These are phyloP conservation scores for Gymnopithys bicolor DNA, from an alignment of 2,797 vertebrate genomes.

Conservation along the genomic window DNA sequence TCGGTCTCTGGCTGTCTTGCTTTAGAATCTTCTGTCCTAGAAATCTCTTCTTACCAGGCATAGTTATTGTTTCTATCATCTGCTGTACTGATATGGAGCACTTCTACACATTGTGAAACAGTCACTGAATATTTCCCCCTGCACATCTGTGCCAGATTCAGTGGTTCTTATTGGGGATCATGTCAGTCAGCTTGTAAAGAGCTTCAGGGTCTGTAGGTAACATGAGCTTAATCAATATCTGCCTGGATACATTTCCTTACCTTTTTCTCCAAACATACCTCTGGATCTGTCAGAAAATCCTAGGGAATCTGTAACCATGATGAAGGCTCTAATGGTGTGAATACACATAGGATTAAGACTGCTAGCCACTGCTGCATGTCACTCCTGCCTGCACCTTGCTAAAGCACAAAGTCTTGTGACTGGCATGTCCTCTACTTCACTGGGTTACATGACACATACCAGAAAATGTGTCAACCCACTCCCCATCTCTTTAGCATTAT, in stretches of 20 bases:
- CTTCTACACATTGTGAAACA: not conserved
- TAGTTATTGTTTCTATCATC: not conserved
- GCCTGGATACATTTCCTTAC: not conserved
- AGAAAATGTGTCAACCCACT: constrained; percentile 65
- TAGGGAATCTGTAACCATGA: not conserved
- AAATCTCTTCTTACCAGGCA: not conserved
- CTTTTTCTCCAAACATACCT: not conserved
- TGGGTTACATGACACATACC: constrained; percentile 52
- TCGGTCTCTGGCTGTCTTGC: not conserved
- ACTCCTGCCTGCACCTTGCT: constrained; percentile 6
- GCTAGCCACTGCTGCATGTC: not conserved
- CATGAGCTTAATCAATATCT: not conserved
- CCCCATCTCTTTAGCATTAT: constrained; percentile 46
- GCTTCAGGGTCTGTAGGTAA: not conserved
- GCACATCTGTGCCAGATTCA: not conserved
- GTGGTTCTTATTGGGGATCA: not conserved
- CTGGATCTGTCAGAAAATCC: not conserved
- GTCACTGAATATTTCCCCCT: not conserved
- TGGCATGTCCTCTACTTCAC: constrained; percentile 50
- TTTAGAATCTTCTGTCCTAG: not conserved
- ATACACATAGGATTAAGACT: constrained; percentile 1
- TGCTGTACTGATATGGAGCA: not conserved
- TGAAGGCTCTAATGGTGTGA: not conserved
- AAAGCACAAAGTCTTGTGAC: constrained; percentile 57
- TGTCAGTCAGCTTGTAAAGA: not conserved